Base-by-base conservation (phyloP, 2,797 vertebrate species). In the Platyrinchus mystaceus region DNA sequence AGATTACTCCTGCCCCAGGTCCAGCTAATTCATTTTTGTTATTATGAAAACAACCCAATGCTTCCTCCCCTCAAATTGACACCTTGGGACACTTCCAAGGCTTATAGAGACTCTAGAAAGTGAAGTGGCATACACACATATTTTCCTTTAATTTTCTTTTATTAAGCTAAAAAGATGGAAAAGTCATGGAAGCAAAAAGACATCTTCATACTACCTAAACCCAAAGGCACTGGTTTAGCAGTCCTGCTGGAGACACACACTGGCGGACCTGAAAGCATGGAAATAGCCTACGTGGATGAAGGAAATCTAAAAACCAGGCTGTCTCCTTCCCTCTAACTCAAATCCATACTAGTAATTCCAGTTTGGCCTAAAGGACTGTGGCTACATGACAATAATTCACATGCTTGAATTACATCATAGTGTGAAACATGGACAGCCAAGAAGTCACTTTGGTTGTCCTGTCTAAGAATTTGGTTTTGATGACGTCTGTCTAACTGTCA, bases 51-150 rank as follows among this genome's bases (percentile, higher is more conserved):
- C 39, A 71, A 34, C 19, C 4, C 7, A 13, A 19, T 15, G 3
- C 18, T 46, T 73, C 1, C 0, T 23, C 15, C 9, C 10, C n/a
- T 32, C 12, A 37, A 12, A 36, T 0, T 0, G 2, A 37, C 34
- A 76, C 17, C 27, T 12, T 52, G 39, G 59, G 41, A 83, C 32
- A 79, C 15, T 70, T 83, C 47, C 12, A 59, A 66, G 18, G 9
- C 6, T 67, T 56, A 39, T 70, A 43, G 9, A 56, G 32, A 39
- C 47, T 91, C 82, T 47, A 28, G 20, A 39, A 80, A 83, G 68
- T 27, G 49, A 43, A 83, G 70, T 6, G 5, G 36, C 8, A 49
- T 5, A n/a, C 12, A 46, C 1, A 10, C 0, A 0, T n/a, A 3
- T 21, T 93, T 84, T 88, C 53, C 46, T 81, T 68, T 49, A 60